Evolutionary conservation across 2,113 vertebrate species (phyloP).

Genomic region (Centrocercus urophasianus): DNA sequence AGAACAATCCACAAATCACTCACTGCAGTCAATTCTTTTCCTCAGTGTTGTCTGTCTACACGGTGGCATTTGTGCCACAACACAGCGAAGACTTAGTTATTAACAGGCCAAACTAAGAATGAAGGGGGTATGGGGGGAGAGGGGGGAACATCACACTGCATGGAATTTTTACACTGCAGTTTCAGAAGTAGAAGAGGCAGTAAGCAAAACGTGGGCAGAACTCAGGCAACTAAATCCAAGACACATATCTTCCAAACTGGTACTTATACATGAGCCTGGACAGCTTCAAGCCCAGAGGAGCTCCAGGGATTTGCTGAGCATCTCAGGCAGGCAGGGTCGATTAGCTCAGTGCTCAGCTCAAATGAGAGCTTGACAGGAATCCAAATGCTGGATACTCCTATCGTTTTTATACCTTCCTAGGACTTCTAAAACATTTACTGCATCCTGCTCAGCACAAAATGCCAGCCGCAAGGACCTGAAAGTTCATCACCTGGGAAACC

Average conservation of each 20-base stretch:
- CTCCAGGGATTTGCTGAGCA: background rate
- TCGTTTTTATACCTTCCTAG: background rate
- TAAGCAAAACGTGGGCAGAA: background rate
- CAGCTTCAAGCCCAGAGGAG: background rate
- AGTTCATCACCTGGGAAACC: background rate
- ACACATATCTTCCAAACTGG: background rate
- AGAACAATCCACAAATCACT: background rate
- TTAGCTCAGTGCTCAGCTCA: background rate
- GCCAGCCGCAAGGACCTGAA: rapidly evolving
- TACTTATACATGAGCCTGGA: background rate
- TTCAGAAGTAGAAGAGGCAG: background rate
- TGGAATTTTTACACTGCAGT: background rate
- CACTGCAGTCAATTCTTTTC: background rate
- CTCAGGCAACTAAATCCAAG: background rate
- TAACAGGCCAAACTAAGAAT: background rate
- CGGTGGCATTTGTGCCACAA: background rate
- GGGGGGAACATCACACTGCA: rapidly evolving
- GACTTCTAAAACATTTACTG: background rate
- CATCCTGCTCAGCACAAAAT: background rate
- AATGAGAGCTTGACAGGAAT: background rate
- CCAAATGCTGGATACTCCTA: background rate
- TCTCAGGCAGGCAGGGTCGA: background rate
- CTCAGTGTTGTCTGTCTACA: rapidly evolving
- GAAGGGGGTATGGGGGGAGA: background rate
- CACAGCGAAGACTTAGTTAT: background rate